Conservation (phyloP, 2,888 invertebrate species). For the Phymatocera aterrima region DNA sequence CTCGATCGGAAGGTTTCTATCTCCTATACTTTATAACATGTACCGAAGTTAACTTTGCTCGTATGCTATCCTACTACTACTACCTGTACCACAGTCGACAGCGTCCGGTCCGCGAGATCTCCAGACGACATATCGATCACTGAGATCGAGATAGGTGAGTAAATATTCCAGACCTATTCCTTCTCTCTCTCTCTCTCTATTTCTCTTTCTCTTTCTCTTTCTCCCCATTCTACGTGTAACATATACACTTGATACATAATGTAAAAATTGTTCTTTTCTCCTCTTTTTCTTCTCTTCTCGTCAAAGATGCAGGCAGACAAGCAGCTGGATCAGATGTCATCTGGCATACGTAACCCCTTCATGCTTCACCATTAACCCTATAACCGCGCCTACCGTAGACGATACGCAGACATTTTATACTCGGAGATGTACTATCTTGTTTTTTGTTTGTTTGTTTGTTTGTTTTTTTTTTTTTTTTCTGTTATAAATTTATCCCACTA, state of each 20-base stretch:
- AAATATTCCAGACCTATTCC: slow-evolving; percentile 27
- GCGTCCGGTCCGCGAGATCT: too few relatives aligned
- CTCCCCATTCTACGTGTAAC: not conserved
- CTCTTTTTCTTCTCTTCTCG: not conserved
- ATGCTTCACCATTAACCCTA: too few relatives aligned
- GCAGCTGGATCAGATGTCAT: slow-evolving; percentile 32
- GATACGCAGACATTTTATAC: not conserved
- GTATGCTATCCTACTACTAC: not conserved
- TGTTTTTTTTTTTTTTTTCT: too few relatives aligned
- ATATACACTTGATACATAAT: slow-evolving; percentile 26
- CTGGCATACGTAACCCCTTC: slow-evolving; percentile 26
- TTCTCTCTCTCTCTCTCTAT: not conserved
- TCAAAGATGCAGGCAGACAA: slow-evolving; percentile 10
- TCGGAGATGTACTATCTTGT: too few relatives aligned
- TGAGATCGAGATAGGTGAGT: slow-evolving; percentile 31
- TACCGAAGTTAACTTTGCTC: too few relatives aligned
- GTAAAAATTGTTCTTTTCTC: slow-evolving; percentile 7
- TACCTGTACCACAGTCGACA: not conserved
- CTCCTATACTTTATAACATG: slow-evolving; percentile 2
- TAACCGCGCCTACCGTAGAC: not conserved
- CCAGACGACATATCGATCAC: slow-evolving; percentile 42
- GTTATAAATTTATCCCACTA: too few relatives aligned
- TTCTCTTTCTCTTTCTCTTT: not conserved
- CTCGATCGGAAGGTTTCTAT: slow-evolving; percentile 1
- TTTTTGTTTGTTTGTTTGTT: too few relatives aligned